Base-by-base conservation (phyloP, 2,888 invertebrate genomes). In the Tineola bisselliella region DNA sequence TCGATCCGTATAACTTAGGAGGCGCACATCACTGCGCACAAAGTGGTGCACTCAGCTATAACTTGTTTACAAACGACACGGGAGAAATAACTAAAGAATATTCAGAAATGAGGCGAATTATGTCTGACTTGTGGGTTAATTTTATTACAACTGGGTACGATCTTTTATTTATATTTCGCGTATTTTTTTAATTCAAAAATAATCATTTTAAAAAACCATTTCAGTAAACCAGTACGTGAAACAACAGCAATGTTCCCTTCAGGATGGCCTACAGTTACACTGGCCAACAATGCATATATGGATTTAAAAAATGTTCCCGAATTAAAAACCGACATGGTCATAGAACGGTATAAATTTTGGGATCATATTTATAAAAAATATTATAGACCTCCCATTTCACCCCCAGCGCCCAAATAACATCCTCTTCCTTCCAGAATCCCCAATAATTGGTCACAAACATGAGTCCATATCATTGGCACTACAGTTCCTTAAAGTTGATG, bases 351-450 rank as follows among this genome's bases (percentile, higher is more conserved):
- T 1, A 56, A 43, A 0, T 70, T 77, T 62, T 77, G 78, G 77
- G 71, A 75, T 17, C 61, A 64, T 1, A 68, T 78, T n/a, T 78
- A 77, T 59, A 64, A 68, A 8, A 66, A 63, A 56, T 65, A 74
- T 62, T 76, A 75, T 57, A 65, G 66, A 3, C 62, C 62, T 0
- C 75, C 77, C 0, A 62, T 65, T 8, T 65, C 75, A 0, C 75
- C 76, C 0, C 63, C 66, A 10, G 33, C 18, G 13, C 33, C 33
- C 33, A 33, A 56, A 18, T 30, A 25, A 19, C 10, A 38, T n/a
- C n/a, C n/a, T n/a, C n/a, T n/a, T n/a, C n/a, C n/a, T n/a, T n/a
- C n/a, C n/a, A n/a, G n/a, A n/a, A n/a, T n/a, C n/a, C n/a, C n/a
- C n/a, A n/a, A n/a, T n/a, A n/a, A n/a, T n/a, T n/a, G n/a, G n/a